Conservation (phyloP, 2,888 invertebrate species). For the Drosophila testacea region DNA sequence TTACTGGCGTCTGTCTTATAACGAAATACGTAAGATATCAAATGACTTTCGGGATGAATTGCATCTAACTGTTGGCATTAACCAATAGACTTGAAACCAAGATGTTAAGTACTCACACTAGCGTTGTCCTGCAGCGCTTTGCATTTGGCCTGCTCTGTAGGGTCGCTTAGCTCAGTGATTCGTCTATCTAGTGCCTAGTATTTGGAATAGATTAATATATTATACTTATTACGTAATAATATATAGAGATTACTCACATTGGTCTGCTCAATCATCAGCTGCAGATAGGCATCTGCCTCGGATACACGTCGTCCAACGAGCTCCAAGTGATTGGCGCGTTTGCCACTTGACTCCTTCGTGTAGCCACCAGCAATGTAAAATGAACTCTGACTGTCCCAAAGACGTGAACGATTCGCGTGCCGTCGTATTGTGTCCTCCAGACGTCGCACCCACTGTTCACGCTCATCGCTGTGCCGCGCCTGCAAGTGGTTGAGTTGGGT, state of each 20-base stretch:
- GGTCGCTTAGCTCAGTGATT: conserved; percentile 88
- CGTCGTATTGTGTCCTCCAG: conserved; percentile 97
- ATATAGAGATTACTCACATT: conserved; percentile 86
- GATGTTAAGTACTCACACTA: conserved; percentile 87
- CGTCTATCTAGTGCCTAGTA: conserved; percentile 89
- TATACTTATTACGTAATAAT: conserved; percentile 17
- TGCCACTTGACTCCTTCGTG: conserved; percentile 85
- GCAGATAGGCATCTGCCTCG: conserved; percentile 98
- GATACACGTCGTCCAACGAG: conserved; percentile 96
- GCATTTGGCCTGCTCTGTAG: conserved; percentile 89
- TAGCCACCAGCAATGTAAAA: conserved; percentile 83
- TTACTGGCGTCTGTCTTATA: conserved; percentile 54
- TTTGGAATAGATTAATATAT: not conserved
- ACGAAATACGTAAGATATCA: conserved; percentile 46
- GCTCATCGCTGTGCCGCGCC: conserved; percentile 96
- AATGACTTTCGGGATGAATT: conserved; percentile 68
- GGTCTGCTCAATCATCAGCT: conserved; percentile 97
- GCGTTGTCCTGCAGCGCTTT: conserved; percentile 90
- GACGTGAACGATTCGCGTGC: conserved; percentile 88
- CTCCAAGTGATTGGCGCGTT: conserved; percentile 85
- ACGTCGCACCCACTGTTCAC: conserved; percentile 98
- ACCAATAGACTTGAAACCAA: not conserved
- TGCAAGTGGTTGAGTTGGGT: conserved; percentile 85
- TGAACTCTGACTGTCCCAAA: conserved; percentile 83
- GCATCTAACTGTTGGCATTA: conserved; percentile 52